A percentile compares a stretch with the other conserved stretches of the same genome.
These are phyloP conservation scores for Cynopterus sphinx DNA, from an alignment of 2,797 vertebrate genomes.

Conservation along the genomic window DNA sequence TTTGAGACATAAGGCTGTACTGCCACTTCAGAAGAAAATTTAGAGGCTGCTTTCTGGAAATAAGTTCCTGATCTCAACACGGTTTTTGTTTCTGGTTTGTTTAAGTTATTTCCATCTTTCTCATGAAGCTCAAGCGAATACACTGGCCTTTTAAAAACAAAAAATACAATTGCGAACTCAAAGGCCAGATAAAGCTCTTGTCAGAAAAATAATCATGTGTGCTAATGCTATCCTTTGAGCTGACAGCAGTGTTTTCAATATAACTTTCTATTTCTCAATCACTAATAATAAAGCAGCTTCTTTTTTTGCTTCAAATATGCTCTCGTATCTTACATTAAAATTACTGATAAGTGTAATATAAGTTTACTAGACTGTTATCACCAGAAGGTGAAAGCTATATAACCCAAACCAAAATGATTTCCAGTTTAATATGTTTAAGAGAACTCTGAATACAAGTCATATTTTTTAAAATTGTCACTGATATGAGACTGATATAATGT, in stretches of 20 bases:
- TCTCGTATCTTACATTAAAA: neutral
- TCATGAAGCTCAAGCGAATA: neutral
- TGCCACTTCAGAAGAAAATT: constrained; percentile 8
- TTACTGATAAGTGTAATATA: neutral
- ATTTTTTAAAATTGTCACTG: neutral
- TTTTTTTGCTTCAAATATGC: neutral
- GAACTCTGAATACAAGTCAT: neutral
- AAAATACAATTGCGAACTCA: neutral
- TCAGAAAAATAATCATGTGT: neutral
- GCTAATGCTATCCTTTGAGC: neutral
- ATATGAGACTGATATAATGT: neutral
- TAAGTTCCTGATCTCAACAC: neutral
- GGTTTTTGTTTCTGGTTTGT: neutral
- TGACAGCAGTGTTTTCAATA: neutral
- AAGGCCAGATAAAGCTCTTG: neutral
- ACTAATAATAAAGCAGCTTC: neutral
- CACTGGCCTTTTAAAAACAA: neutral
- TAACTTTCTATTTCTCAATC: neutral
- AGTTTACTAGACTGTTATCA: neutral
- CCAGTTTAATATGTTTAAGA: neutral
- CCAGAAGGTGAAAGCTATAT: neutral
- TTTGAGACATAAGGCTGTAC: neutral
- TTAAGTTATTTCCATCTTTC: neutral
- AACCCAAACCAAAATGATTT: neutral
- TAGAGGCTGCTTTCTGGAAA: neutral